Base-by-base conservation (phyloP, 2,113 vertebrate species). In the Speoplatyrhinus poulsoni region DNA sequence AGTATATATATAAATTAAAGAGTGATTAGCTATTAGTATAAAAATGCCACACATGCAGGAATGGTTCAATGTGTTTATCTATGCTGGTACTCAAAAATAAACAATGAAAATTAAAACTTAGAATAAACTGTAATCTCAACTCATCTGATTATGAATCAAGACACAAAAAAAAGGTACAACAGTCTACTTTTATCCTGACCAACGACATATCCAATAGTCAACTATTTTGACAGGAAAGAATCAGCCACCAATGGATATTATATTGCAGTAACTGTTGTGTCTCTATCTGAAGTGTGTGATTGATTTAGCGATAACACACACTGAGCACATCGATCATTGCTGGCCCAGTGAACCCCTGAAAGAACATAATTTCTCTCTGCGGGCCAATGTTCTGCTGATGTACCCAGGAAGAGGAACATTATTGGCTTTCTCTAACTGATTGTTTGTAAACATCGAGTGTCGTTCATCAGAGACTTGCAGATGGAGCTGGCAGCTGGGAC, bases 391-490 rank as follows among this genome's bases (percentile, higher is more conserved):
- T 67, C 41, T 46, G 73, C 70, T 46, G 73, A 76, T 33, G 41
- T 36, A 36, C n/a, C 15, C 33, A 41, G 58, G 61, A 70, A 75
- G 65, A 50, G 65, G 61, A 65, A 62, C 11, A 60, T 82, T 69
- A 84, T 80, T 76, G 76, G 69, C 52, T 73, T 61, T 80, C 58
- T 59, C 19, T 3, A 47, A 53, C 69, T 73, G 56, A 50, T 12
- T 65, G 65, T 81, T 79, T 80, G 81, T 77, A 73, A 75, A 78
- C 77, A 76, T 56, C 54, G 41, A 3, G 5, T 56, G 47, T 75
- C 66, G 60, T 46, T 48, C 41, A 68, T 75, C 65, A 69, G 15
- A 55, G 46, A 56, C 26, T 46, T 65, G 67, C 79, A 85, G 60
- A 79, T 57, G 83, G 66, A 67, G 62, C 54, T 4, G 58, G 33